phyloP scores from a whole-genome alignment of 2,888 invertebrate genomes.

The Leptopterna dolabrata region DNA sequence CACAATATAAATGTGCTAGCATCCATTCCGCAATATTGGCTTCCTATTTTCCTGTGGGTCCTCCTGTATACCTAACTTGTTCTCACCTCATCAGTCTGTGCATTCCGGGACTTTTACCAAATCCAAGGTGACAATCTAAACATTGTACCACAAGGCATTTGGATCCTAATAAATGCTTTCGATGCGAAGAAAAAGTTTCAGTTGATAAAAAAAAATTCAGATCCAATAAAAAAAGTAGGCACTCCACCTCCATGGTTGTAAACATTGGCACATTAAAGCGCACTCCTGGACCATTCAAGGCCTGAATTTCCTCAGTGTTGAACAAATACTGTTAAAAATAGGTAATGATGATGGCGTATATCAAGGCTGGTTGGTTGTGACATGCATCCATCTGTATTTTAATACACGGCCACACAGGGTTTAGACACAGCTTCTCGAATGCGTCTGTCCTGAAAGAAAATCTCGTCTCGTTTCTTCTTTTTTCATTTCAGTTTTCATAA shows the following conservation, averaged over 20 bases:
- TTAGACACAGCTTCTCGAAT: constrained; percentile 49
- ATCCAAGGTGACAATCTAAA: too few species aligned
- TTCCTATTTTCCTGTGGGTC: too few species aligned
- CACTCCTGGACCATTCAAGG: not conserved
- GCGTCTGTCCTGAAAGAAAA: constrained; percentile 56
- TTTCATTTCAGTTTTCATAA: not conserved
- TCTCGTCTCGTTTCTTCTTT: constrained; percentile 50
- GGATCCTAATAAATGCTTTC: too few species aligned
- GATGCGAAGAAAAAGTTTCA: too few species aligned
- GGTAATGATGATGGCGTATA: constrained; percentile 25
- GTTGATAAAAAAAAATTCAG: too few species aligned
- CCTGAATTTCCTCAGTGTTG: not conserved
- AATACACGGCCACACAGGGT: constrained; percentile 31
- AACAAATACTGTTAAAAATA: not conserved
- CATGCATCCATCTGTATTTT: constrained; percentile 45
- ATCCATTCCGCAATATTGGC: too few species aligned
- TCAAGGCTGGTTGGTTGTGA: constrained; percentile 37
- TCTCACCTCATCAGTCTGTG: too few species aligned
- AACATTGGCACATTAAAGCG: not conserved
- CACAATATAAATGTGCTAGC: too few species aligned
- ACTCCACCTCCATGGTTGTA: not conserved
- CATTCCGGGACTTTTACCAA: too few species aligned
- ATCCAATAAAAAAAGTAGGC: too few species aligned
- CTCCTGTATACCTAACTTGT: too few species aligned
- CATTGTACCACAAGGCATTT: too few species aligned